Evolutionary conservation across 2,888 invertebrate genomes (phyloP).

Genomic region (Troilus luridus): DNA sequence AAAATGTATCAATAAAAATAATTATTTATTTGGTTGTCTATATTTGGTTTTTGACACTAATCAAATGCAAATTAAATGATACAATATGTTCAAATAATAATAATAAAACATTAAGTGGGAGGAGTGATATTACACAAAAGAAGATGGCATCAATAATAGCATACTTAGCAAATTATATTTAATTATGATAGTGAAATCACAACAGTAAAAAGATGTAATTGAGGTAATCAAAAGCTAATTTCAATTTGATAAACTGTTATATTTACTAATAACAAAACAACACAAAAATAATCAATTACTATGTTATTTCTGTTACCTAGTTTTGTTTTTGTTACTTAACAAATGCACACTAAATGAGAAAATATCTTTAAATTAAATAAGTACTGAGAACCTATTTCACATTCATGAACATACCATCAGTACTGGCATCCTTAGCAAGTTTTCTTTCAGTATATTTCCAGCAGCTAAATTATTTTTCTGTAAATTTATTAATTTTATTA

Average conservation of each 20-base stretch:
- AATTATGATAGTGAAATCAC: too few relatives aligned
- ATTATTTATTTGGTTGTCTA: too few relatives aligned
- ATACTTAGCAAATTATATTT: too few relatives aligned
- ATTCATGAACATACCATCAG: constrained; percentile 4
- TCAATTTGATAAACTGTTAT: not conserved
- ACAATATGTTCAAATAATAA: too few relatives aligned
- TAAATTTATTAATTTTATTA: not conserved
- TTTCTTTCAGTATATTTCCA: constrained; percentile 9
- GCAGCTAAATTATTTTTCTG: constrained; percentile 23
- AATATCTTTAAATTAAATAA: not conserved
- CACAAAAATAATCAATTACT: not conserved
- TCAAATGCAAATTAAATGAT: too few relatives aligned
- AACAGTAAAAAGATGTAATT: too few relatives aligned
- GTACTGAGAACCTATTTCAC: not conserved
- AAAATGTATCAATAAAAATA: not conserved
- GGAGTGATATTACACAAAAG: too few relatives aligned
- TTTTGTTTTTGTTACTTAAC: not conserved
- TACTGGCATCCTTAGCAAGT: not conserved
- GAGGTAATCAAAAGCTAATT: not conserved
- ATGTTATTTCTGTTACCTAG: not conserved
- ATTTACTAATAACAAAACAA: not conserved
- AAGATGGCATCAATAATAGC: too few relatives aligned
- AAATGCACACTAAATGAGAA: not conserved
- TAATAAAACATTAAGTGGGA: too few relatives aligned
- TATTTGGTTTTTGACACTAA: too few relatives aligned